Conservation (phyloP, 2,888 invertebrate species). For the Caenorhabditis becei region DNA sequence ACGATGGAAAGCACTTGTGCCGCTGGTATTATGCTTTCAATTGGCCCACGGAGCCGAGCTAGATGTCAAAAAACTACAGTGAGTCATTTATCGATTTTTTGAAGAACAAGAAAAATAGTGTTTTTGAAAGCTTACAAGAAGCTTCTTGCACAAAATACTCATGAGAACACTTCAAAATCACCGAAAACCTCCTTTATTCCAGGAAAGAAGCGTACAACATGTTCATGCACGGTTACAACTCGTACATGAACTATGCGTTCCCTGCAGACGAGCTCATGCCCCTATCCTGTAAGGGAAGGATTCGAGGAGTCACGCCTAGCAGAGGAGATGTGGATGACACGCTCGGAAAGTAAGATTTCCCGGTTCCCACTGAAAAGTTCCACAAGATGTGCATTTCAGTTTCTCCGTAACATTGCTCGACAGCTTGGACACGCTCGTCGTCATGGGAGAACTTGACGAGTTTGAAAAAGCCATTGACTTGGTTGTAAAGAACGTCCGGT, state of each 20-base stretch:
- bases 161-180: not conserved
- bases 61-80: conserved; percentile 33
- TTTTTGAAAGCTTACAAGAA: not conserved
- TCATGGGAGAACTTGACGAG: conserved; percentile 92
- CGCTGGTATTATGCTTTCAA: conserved; percentile 27
- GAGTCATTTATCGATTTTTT: conserved; percentile 19
- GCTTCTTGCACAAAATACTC: too few relatives aligned
- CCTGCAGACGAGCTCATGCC: conserved; percentile 99
- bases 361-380: not conserved
- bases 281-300: conserved; percentile 93
- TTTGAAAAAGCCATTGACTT: conserved; percentile 93
- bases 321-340: conserved; percentile 97
- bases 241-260: conserved; percentile 95
- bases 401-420: conserved; percentile 97
- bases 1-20: conserved; percentile 30
- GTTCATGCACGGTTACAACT: conserved; percentile 96
- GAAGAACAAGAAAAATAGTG: not conserved
- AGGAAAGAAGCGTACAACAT: conserved; percentile 88
- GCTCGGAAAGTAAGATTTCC: conserved; percentile 92
- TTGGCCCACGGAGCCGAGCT: conserved; percentile 16
- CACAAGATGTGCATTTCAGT: conserved; percentile 85
- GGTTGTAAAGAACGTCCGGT: conserved; percentile 90
- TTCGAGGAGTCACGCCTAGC: conserved; percentile 91
- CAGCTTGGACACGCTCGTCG: conserved; percentile 92
- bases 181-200: too few relatives aligned